Evolutionary conservation across 2,797 vertebrate genomes (phyloP), one percentile per base, ranked within the genome.

Genomic region (Catostomus latipinnis): DNA sequence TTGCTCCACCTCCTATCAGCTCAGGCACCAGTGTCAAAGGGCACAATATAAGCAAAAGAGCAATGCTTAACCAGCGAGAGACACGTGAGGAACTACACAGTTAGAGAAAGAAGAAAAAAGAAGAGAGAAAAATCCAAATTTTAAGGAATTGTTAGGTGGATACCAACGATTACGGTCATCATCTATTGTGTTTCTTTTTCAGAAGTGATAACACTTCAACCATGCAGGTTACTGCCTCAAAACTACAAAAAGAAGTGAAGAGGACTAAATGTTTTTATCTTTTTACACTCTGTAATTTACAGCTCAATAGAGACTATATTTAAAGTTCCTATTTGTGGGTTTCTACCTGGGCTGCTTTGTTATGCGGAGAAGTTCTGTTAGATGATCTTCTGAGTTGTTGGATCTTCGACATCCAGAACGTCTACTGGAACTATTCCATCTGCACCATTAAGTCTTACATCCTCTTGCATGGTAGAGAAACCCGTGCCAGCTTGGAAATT

Each of bases 1-100:
- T 57, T 9, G 22, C 53, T 76, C 54, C 48, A 68, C 61, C 49
- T 60, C 18, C 1, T 12, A 22, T 65, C 18, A 65, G 8, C 56
- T 7, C 16, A 56, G 68, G 46, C 6, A 53, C 49, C 6, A 8
- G 52, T 72, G 57, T 77, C 74, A 73, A 83, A 77, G 78, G 69
- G 65, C 52, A 62, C 5, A 16, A 43, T 45, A 22, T 7, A 18
- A 22, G 54, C 11, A 53, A n/a, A 50, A 43, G 53, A 72, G 12
- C 48, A 57, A 34, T 14, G n/a, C 14, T 22, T 6, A 13, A 53
- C 16, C n/a, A 6, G 16, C 18, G 8, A 58, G 61, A 53, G 14
- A 54, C 14, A 7, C 58, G 43, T 57, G 13, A 1, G 13, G 22
- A 34, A 72, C 48, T 48, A 13, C 8, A 45, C 16, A 0, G 34